Evolutionary conservation across 2,113 vertebrate species (phyloP).

Genomic region (Poecilia latipinna): DNA sequence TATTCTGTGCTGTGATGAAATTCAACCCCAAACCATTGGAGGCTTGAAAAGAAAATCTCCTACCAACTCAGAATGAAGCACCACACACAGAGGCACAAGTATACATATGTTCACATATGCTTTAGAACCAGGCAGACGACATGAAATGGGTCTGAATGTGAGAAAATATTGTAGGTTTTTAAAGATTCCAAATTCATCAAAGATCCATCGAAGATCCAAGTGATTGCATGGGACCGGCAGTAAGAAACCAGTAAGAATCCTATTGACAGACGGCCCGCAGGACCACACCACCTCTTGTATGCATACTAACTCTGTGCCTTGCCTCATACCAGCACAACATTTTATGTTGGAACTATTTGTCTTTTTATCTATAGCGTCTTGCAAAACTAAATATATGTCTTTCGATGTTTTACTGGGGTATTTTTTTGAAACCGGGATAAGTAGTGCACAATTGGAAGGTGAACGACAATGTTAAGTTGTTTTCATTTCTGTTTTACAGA

Average conservation of each 20-base stretch:
- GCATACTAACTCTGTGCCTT: slow-evolving; percentile 48
- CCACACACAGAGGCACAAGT: slow-evolving; percentile 7
- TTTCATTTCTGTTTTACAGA: no score
- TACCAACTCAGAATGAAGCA: slow-evolving; percentile 41
- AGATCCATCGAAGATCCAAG: slow-evolving; percentile 76
- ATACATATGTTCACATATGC: not conserved
- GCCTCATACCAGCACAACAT: slow-evolving; percentile 20
- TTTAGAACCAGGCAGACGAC: not conserved
- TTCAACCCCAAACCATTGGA: slow-evolving; percentile 47
- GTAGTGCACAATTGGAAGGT: no score
- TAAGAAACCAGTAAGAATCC: slow-evolving; percentile 63
- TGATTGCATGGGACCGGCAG: slow-evolving; percentile 70
- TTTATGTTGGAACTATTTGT: slow-evolving; percentile 27
- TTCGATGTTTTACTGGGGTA: no score
- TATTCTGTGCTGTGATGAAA: slow-evolving; percentile 25
- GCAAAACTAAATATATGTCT: no score
- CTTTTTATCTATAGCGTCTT: not conserved
- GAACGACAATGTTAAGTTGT: no score
- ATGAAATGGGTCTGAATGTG: slow-evolving; percentile 35
- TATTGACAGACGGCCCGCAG: slow-evolving; percentile 72
- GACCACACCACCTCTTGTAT: slow-evolving; percentile 60
- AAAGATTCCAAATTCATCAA: slow-evolving; percentile 75
- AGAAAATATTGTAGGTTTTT: slow-evolving; percentile 54
- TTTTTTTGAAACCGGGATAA: no score
- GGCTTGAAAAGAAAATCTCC: slow-evolving; percentile 26